Percentiles rank a stretch among this genome's conserved stretches.
These are phyloP conservation scores for Lates calcarifer DNA, from an alignment of 2,113 vertebrate genomes.

Conservation along the genomic window DNA sequence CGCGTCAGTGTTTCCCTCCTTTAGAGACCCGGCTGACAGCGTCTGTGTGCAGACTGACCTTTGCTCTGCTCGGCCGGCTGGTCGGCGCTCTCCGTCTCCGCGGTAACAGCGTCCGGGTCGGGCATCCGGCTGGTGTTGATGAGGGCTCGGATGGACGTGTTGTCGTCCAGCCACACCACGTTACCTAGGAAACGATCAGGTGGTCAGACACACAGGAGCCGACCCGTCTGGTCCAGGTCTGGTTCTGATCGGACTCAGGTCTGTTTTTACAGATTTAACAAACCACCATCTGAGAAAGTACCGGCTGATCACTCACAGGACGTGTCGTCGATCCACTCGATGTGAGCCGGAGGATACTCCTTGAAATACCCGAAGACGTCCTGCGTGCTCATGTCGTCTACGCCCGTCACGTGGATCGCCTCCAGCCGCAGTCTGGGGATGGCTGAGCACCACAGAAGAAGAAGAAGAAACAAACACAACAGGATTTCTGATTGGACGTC, in stretches of 20 bases:
- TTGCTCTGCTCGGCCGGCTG: constrained; percentile 81
- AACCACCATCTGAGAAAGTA: too few relatives aligned
- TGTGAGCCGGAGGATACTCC: constrained; percentile 97
- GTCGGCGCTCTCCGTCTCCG: constrained; percentile 74
- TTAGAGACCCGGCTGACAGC: background rate
- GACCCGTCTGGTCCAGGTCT: too few relatives aligned
- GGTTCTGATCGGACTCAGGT: too few relatives aligned
- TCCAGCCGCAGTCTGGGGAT: constrained; percentile 93
- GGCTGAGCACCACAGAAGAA: constrained; percentile 81
- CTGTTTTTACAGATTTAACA: too few relatives aligned
- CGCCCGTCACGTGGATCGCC: constrained; percentile 91
- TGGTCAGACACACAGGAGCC: background rate
- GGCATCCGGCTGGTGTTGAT: constrained; percentile 94
- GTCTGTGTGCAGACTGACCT: constrained; percentile 78
- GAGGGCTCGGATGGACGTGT: constrained; percentile 92
- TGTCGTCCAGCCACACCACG: constrained; percentile 97
- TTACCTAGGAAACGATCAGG: constrained; percentile 87
- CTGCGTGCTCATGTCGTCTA: constrained; percentile 98
- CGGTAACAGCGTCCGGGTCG: constrained; percentile 82
- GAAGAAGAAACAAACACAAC: background rate
- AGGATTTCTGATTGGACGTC: too few relatives aligned
- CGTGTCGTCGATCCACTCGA: constrained; percentile 97
- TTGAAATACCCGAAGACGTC: constrained; percentile 96
- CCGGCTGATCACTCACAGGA: constrained; percentile 95
- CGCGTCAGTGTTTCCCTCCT: background rate